Conservation (phyloP, 2,888 invertebrate species). For the Sphecodes monilicornis region DNA sequence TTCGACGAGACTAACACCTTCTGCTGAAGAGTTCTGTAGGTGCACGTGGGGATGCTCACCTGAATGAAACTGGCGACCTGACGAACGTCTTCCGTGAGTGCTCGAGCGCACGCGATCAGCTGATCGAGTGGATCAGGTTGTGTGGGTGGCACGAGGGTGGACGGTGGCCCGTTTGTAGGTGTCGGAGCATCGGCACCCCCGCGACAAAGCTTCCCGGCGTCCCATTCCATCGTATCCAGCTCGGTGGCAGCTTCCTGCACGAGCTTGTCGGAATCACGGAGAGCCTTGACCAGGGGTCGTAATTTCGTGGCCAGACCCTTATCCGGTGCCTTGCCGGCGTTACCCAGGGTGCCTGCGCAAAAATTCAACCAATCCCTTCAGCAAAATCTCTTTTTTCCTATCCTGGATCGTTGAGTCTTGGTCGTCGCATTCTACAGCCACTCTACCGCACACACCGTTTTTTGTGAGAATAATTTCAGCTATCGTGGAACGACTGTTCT, state of each 20-base stretch:
- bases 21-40: neutral
- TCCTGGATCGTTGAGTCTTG: constrained; percentile 1
- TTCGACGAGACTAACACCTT: neutral
- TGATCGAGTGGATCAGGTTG: constrained; percentile 94
- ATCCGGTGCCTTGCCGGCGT: constrained; percentile 93
- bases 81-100: constrained; percentile 94
- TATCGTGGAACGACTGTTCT: neutral
- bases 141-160: constrained; percentile 71
- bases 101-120: constrained; percentile 93
- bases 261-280: constrained; percentile 92
- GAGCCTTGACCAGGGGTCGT: constrained; percentile 91
- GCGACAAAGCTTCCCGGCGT: constrained; percentile 87
- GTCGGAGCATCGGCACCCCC: constrained; percentile 82
- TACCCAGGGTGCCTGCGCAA: constrained; percentile 88
- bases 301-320: constrained; percentile 91
- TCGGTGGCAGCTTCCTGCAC: constrained; percentile 91
- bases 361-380: neutral
- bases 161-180: constrained; percentile 86
- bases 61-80: constrained; percentile 96
- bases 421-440: neutral
- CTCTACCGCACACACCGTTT: neutral
- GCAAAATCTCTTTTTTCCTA: neutral
- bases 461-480: constrained; percentile 17
- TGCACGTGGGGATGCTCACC: constrained; percentile 69
- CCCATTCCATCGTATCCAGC: constrained; percentile 92